Conservation (phyloP, 2,888 invertebrate species). For the Sminthurides aquaticus region DNA sequence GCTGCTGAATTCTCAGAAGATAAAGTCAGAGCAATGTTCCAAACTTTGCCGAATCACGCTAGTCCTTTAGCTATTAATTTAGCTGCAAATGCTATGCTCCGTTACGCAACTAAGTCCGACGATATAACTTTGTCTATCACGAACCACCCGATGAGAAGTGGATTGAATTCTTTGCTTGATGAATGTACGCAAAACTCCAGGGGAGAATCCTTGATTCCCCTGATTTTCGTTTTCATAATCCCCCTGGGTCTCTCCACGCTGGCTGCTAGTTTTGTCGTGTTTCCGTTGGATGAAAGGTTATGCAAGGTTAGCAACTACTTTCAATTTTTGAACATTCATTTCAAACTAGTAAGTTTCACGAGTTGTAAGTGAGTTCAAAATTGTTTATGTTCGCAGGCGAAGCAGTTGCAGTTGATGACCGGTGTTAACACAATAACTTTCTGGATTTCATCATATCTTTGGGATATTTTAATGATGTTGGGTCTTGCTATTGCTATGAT, state of each 20-base stretch:
- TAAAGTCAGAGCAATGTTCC: slow-evolving; percentile 30
- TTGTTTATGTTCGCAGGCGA: slow-evolving; percentile 25
- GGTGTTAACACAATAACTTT: slow-evolving; percentile 47
- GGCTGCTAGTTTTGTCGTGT: slow-evolving; percentile 42
- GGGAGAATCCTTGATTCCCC: slow-evolving; percentile 26
- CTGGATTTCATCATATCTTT: slow-evolving; percentile 48
- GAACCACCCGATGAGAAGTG: slow-evolving; percentile 33
- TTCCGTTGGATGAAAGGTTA: slow-evolving; percentile 43
- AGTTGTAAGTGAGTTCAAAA: no score
- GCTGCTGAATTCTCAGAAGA: slow-evolving; percentile 30
- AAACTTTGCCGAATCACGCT: slow-evolving; percentile 33
- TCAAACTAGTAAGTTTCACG: no score
- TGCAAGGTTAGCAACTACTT: slow-evolving; percentile 33
- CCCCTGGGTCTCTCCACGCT: slow-evolving; percentile 43
- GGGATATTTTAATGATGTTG: slow-evolving; percentile 48
- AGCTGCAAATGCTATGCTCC: slow-evolving; percentile 40
- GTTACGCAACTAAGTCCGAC: slow-evolving; percentile 36
- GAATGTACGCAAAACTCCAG: slow-evolving; percentile 27
- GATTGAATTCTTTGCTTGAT: slow-evolving; percentile 31
- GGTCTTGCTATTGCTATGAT: slow-evolving; percentile 46
- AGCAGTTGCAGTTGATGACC: slow-evolving; percentile 46
- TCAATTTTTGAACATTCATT: neutral
- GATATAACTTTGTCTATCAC: slow-evolving; percentile 26
- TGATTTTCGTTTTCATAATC: slow-evolving; percentile 32
- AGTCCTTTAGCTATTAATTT: slow-evolving; percentile 37